A percentile compares a stretch with the other conserved stretches of the same genome.
Conservation (phyloP, 2,797 vertebrate species). For the Lepilemur ruficaudatus region DNA sequence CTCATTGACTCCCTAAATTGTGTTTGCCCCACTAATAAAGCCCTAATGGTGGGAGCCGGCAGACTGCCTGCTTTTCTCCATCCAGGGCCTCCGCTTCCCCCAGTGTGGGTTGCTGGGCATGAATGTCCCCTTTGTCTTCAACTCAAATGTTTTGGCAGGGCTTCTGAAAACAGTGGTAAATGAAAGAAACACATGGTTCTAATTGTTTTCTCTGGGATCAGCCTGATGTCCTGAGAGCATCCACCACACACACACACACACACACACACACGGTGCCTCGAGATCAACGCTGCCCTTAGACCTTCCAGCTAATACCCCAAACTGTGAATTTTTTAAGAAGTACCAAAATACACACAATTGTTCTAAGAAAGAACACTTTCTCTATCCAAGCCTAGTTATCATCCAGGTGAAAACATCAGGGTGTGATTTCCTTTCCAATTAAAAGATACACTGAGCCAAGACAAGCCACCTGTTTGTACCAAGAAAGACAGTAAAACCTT, state of each 20-base stretch:
- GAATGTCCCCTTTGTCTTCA: constrained; percentile 9
- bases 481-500: not conserved
- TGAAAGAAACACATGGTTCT: constrained; percentile 62
- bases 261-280: not conserved
- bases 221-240: constrained; percentile 49
- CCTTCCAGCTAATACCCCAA: not conserved
- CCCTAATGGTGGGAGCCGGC: constrained; percentile 30
- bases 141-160: constrained; percentile 41
- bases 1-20: constrained; percentile 52
- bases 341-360: not conserved
- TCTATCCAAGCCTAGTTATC: not conserved
- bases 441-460: not conserved
- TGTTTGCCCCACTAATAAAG: constrained; percentile 39
- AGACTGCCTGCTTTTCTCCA: constrained; percentile 33
- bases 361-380: not conserved
- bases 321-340: not conserved
- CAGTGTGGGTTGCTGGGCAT: not conserved
- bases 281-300: not conserved
- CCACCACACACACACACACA: not conserved
- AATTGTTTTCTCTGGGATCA: constrained; percentile 54
- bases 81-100: not conserved
- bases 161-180: constrained; percentile 64
- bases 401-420: not conserved
- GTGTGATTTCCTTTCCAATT: constrained; percentile 33
- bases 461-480: not conserved